phyloP scores from a whole-genome alignment of 2,113 vertebrate genomes.

The Dendropsophus ebraccatus region DNA sequence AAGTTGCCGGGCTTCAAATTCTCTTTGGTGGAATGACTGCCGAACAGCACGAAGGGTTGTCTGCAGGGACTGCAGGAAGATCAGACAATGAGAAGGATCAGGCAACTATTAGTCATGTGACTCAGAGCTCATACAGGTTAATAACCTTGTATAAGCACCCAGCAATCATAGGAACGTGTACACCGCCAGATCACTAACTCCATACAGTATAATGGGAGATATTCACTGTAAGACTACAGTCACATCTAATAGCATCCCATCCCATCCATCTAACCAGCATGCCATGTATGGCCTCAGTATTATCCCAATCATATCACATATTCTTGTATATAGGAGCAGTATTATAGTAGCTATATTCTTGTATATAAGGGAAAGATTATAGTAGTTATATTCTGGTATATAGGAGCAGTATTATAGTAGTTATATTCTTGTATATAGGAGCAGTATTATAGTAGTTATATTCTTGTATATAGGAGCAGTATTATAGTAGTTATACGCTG shows the following conservation, averaged over 20 bases:
- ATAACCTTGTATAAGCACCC: too few species aligned
- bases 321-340: neutral
- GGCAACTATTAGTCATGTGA: neutral
- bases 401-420: neutral
- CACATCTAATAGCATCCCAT: too few species aligned
- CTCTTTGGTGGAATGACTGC: slow-evolving; percentile 85
- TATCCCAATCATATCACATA: too few species aligned
- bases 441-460: slow-evolving; percentile 14
- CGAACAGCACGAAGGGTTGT: slow-evolving; percentile 91
- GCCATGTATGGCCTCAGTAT: too few species aligned
- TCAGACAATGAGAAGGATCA: slow-evolving; percentile 7
- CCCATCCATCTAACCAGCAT: neutral
- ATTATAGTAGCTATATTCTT: slow-evolving; percentile 14
- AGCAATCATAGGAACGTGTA: neutral
- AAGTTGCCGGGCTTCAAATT: slow-evolving; percentile 88
- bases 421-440: slow-evolving; percentile 2
- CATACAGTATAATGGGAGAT: neutral
- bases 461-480: neutral
- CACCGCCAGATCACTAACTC: neutral
- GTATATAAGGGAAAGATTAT: neutral
- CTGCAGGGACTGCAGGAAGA: slow-evolving; percentile 76
- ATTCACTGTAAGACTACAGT: too few species aligned
- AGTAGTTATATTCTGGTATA: neutral
- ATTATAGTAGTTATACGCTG: neutral
- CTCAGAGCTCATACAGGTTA: neutral